These are phyloP conservation scores for Phylloscopus whistleri DNA, from an alignment of 2,113 vertebrate genomes.

Conservation along the genomic window DNA sequence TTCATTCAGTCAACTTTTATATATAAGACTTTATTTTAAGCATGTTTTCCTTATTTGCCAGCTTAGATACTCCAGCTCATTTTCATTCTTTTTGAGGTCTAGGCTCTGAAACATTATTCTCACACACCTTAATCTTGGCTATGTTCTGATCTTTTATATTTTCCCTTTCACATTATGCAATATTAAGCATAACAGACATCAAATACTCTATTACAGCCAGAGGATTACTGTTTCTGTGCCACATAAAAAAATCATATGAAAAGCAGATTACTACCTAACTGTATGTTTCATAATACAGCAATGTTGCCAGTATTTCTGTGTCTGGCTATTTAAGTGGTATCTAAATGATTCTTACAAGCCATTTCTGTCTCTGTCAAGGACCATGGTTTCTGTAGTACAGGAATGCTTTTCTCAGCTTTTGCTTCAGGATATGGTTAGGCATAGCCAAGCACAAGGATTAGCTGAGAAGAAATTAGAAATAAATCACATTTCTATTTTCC, in stretches of 20 bases:
- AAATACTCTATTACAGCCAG: neutral
- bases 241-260: neutral
- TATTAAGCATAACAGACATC: neutral
- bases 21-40: neutral
- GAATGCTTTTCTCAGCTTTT: neutral
- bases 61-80: neutral
- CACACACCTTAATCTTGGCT: neutral
- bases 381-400: neutral
- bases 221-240: neutral
- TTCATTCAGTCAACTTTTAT: neutral
- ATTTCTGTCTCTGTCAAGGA: neutral
- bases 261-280: constrained; percentile 26
- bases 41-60: neutral
- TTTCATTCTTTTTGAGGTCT: neutral
- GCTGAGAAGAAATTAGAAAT: neutral
- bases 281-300: neutral
- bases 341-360: neutral
- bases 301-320: neutral
- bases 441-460: neutral
- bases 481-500: neutral
- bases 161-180: neutral
- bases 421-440: neutral
- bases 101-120: neutral
- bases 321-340: neutral
- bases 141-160: neutral